Base-by-base conservation (phyloP, 2,888 invertebrate genomes). In the Gortyna flavago region DNA sequence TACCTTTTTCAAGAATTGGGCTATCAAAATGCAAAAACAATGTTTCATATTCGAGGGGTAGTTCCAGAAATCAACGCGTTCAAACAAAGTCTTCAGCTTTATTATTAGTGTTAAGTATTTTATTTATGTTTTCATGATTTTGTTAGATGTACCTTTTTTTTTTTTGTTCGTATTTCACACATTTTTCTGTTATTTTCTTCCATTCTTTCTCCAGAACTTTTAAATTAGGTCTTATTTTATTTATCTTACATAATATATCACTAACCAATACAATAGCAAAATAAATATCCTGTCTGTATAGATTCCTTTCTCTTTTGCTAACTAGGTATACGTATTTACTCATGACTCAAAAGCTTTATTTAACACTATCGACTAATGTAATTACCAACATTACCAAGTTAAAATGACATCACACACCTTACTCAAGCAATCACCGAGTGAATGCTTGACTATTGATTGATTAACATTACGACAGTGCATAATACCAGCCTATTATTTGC, bases 361-460 rank as follows among this genome's bases (percentile, higher is more conserved):
- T n/a, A 61, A 9, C 18, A 18, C 62, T 32, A 41, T n/a, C 16
- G 35, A 61, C 75, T 16, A 73, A 54, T 9, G 16, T 41, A 64
- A 77, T 77, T 76, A 65, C 38, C 0, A 1, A 25, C 35, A 78
- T 79, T 71, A 62, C 44, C 0, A 71, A 64, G 61, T 62, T 59
- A 81, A 65, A 32, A 29, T 71, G 62, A 61, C 75, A 75, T 68
- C 61, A 77, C 25, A 35, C n/a, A 66, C 59, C 61, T 84, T 75
- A 54, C 75, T 64, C 59, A 84, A 84, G 13, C 61, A 18, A 44
- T 8, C 25, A 18, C n/a, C 2, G 38, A 67, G 51, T 72, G 57
- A 84, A 51, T 59, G 76, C 44, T 38, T 59, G 48, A 44, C 68
- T 29, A 48, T 65, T 75, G 68, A 80, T 75, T 69, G 75, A 38